phyloP scores from a whole-genome alignment of 2,888 invertebrate species.

The Tuberolachnus salignus region DNA sequence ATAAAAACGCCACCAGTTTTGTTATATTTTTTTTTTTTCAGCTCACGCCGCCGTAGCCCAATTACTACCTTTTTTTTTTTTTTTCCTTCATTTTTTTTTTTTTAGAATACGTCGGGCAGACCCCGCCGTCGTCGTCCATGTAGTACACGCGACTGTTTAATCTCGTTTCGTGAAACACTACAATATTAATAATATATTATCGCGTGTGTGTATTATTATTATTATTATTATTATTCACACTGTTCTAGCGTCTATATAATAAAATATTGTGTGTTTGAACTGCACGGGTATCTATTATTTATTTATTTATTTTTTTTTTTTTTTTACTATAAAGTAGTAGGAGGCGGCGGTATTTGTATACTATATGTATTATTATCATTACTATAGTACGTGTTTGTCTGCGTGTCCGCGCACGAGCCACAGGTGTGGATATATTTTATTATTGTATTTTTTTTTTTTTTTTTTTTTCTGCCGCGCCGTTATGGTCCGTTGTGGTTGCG shows the following conservation, averaged over 20 bases:
- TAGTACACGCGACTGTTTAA: constrained; percentile 5
- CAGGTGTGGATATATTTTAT: too few species aligned
- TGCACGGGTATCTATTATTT: too few species aligned
- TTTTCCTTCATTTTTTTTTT: background rate
- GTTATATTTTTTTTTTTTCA: too few species aligned
- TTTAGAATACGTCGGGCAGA: constrained; percentile 20
- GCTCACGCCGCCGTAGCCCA: constrained; percentile 22
- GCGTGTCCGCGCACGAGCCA: background rate
- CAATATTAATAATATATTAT: too few species aligned
- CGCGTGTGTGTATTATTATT: background rate
- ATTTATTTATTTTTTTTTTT: too few species aligned
- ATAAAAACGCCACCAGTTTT: constrained; percentile 36
- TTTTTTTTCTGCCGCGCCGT: background rate
- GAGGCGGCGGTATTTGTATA: too few species aligned
- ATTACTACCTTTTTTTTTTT: constrained; percentile 29
- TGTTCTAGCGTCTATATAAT: too few species aligned
- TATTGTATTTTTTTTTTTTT: background rate
- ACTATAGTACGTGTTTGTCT: background rate
- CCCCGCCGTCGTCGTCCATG: background rate
- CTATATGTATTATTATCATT: background rate
- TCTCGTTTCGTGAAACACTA: constrained; percentile 33
- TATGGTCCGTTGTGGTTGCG: constrained; percentile 41
- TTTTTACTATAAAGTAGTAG: too few species aligned
- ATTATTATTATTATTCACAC: background rate
- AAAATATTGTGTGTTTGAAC: too few species aligned